phyloP scores from a whole-genome alignment of 2,797 vertebrate species.

The Nyctibius grandis region DNA sequence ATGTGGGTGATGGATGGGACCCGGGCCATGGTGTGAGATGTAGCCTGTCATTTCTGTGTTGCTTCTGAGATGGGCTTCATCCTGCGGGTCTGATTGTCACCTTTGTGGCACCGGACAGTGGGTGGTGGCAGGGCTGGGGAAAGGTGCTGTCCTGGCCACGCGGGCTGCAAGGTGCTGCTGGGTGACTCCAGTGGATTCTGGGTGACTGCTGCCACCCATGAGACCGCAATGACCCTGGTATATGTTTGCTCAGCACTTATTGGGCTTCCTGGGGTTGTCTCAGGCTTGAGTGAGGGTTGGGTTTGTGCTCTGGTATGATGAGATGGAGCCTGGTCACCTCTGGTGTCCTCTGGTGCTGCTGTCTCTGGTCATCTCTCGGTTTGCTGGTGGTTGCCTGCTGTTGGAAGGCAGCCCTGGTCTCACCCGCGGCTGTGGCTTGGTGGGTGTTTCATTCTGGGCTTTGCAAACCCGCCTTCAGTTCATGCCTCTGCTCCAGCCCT shows the following conservation, averaged over 20 bases:
- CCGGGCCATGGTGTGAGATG: accelerated
- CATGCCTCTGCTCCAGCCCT: not conserved
- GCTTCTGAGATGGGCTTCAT: not conserved
- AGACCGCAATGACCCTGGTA: not conserved
- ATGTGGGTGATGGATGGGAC: not conserved
- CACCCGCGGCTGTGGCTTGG: accelerated
- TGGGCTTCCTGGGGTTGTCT: not conserved
- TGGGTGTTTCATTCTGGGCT: not conserved
- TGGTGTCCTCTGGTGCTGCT: not conserved
- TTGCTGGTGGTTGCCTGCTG: not conserved
- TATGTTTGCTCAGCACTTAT: accelerated
- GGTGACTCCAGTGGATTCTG: not conserved
- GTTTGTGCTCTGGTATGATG: not conserved
- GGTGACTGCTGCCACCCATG: not conserved
- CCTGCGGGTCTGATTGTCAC: not conserved
- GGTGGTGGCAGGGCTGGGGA: not conserved
- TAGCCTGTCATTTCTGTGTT: not conserved
- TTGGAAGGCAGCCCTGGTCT: not conserved
- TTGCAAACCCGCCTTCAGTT: not conserved
- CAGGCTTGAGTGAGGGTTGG: not conserved
- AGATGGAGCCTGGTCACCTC: not conserved
- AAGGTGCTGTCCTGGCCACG: not conserved
- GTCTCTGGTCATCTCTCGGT: not conserved
- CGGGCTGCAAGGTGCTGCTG: not conserved
- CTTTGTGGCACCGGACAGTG: not conserved